phyloP scores from a whole-genome alignment of 1,140 invertebrate species.

The Drosophila equinoxialis region DNA sequence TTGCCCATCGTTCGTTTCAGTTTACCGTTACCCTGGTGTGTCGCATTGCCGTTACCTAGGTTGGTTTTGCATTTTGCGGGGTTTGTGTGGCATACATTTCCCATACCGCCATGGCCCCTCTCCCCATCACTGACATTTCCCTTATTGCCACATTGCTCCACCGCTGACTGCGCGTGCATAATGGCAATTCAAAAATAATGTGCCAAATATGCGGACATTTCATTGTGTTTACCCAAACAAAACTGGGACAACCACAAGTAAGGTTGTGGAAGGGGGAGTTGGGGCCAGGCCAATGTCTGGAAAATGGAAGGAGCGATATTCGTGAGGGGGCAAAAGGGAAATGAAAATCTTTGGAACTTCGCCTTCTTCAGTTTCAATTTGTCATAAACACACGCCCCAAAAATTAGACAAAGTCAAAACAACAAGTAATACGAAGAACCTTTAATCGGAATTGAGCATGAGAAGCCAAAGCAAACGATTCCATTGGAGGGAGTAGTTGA shows the following conservation, averaged over 20 bases:
- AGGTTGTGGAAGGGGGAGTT: neutral
- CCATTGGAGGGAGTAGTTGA: neutral
- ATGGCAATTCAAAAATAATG: slow-evolving; percentile 80
- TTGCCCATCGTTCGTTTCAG: slow-evolving; percentile 16
- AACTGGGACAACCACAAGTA: slow-evolving; percentile 37
- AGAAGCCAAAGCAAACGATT: neutral
- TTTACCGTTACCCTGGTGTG: slow-evolving; percentile 31
- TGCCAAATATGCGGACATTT: slow-evolving; percentile 78
- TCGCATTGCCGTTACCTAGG: slow-evolving; percentile 40
- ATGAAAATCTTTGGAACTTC: neutral
- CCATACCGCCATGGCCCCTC: slow-evolving; percentile 41
- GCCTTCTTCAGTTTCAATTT: slow-evolving; percentile 7
- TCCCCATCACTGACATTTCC: neutral
- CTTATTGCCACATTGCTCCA: slow-evolving; percentile 40
- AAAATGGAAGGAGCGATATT: no score
- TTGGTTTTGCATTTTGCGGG: slow-evolving; percentile 12
- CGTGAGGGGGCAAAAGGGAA: no score
- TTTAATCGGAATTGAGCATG: slow-evolving; percentile 3
- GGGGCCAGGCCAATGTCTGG: neutral
- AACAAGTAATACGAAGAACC: neutral
- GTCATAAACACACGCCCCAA: slow-evolving; percentile 8
- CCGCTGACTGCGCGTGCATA: slow-evolving; percentile 63
- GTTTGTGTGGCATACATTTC: slow-evolving; percentile 65
- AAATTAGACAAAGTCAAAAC: slow-evolving; percentile 2
- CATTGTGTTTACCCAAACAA: slow-evolving; percentile 63